A percentile compares a stretch with the other conserved stretches of the same genome.
These are phyloP conservation scores for Drosophila diplacantha DNA, from an alignment of 2,888 invertebrate species.

Conservation along the genomic window DNA sequence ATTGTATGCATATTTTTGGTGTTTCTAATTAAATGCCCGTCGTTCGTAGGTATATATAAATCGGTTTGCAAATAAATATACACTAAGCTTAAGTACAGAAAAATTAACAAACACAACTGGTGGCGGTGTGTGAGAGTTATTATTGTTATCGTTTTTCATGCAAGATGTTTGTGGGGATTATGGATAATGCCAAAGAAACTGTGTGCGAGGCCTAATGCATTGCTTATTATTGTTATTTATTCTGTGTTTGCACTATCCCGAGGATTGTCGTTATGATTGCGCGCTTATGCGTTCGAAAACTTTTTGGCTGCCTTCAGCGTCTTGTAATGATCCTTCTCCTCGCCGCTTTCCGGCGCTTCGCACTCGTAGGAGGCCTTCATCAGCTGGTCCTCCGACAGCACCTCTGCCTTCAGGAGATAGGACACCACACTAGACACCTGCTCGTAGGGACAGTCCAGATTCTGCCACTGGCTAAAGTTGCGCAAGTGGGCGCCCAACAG, in stretches of 20 bases:
- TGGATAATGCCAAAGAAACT: slow-evolving; percentile 43
- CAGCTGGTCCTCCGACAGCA: slow-evolving; percentile 89
- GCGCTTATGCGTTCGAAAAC: slow-evolving; percentile 24
- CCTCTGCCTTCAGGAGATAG: slow-evolving; percentile 86
- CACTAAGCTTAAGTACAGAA: slow-evolving; percentile 65
- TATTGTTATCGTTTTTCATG: slow-evolving; percentile 52
- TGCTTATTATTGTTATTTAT: slow-evolving; percentile 4
- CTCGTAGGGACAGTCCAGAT: slow-evolving; percentile 90
- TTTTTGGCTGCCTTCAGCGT: slow-evolving; percentile 81
- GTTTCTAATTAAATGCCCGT: slow-evolving; percentile 50
- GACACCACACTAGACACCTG: slow-evolving; percentile 85
- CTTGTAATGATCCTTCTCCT: slow-evolving; percentile 93
- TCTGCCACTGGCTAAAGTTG: slow-evolving; percentile 89
- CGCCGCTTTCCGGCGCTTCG: slow-evolving; percentile 91
- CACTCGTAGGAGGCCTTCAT: slow-evolving; percentile 94
- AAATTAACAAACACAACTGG: slow-evolving; percentile 58
- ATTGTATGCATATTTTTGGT: slow-evolving; percentile 53
- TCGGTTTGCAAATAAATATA: slow-evolving; percentile 35
- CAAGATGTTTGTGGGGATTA: slow-evolving; percentile 32
- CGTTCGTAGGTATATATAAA: slow-evolving; percentile 30
- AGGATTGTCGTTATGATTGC: slow-evolving; percentile 35
- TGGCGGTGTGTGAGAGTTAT: slow-evolving; percentile 53
- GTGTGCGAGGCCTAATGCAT: slow-evolving; percentile 40
- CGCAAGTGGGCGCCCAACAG: slow-evolving; percentile 92
- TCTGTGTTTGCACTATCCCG: slow-evolving; percentile 31